phyloP scores from a whole-genome alignment of 2,113 vertebrate species.

The Rynchops niger region DNA sequence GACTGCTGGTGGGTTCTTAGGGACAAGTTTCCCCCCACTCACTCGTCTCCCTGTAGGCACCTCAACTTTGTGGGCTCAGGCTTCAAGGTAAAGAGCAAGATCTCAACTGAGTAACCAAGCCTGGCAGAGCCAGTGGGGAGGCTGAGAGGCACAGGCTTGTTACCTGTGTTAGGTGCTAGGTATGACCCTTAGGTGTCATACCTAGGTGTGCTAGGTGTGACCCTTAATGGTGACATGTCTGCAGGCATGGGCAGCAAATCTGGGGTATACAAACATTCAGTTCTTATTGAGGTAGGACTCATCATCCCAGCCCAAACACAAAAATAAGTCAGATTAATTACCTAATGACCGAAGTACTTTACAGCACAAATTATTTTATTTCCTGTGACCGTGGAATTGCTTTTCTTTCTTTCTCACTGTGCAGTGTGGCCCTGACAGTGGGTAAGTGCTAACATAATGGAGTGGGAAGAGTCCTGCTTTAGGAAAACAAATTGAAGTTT shows the following conservation, averaged over 20 bases:
- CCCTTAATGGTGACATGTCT: background rate
- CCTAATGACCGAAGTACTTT: background rate
- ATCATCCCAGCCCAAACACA: background rate
- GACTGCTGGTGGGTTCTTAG: background rate
- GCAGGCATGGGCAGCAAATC: background rate
- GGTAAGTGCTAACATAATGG: background rate
- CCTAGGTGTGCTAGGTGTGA: background rate
- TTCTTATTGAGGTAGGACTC: background rate
- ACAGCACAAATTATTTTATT: background rate
- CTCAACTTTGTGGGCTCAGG: accelerated
- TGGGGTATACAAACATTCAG: background rate
- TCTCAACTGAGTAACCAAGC: background rate
- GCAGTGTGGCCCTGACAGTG: background rate
- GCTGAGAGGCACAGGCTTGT: background rate
- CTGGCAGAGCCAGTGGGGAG: background rate
- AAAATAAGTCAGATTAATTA: background rate
- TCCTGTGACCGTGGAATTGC: background rate
- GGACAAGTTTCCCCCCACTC: background rate
- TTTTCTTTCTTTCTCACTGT: background rate
- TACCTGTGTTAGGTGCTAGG: background rate
- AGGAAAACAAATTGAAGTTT: background rate
- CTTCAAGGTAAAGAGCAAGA: background rate
- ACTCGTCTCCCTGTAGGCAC: background rate
- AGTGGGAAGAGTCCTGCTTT: background rate
- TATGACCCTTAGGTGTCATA: background rate